Evolutionary conservation across 1,140 invertebrate genomes (phyloP).

Genomic region (Drosophila guanche): DNA sequence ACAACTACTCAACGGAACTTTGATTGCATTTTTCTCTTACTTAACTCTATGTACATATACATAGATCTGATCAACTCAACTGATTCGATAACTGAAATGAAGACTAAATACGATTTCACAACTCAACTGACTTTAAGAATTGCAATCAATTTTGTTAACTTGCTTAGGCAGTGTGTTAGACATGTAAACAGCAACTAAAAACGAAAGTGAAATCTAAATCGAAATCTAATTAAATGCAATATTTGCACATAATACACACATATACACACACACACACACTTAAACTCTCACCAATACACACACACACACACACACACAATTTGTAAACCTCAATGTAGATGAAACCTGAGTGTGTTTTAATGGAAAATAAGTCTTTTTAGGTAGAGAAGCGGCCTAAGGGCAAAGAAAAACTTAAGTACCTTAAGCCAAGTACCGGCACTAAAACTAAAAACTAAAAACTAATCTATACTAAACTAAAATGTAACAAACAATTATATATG

Average conservation of each 20-base stretch:
- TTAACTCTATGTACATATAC: constrained; percentile 28
- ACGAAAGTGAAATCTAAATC: constrained; percentile 26
- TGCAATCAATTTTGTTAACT: constrained; percentile 79
- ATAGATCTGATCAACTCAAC: constrained; percentile 61
- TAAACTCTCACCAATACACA: constrained; percentile 21
- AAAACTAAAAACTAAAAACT: constrained; percentile 69
- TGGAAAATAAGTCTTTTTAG: constrained; percentile 39
- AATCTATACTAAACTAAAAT: constrained; percentile 52
- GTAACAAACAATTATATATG: constrained; percentile 59
- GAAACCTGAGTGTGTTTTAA: constrained; percentile 61
- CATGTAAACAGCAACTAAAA: constrained; percentile 41
- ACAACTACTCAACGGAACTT: constrained; percentile 52
- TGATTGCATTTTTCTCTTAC: constrained; percentile 70
- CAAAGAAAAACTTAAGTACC: constrained; percentile 80
- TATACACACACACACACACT: constrained; percentile 37
- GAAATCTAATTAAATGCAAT: constrained; percentile 62
- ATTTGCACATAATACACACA: constrained; percentile 72
- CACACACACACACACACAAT: constrained; percentile 32
- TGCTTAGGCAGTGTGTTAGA: constrained; percentile 55
- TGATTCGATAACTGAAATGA: constrained; percentile 65
- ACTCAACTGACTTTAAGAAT: constrained; percentile 78
- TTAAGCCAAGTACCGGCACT: constrained; percentile 81
- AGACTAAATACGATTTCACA: constrained; percentile 77
- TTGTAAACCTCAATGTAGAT: constrained; percentile 46
- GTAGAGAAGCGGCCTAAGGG: constrained; percentile 51